Conservation (phyloP, 2,797 vertebrate genomes). For the Gobionotothen gibberifrons region DNA sequence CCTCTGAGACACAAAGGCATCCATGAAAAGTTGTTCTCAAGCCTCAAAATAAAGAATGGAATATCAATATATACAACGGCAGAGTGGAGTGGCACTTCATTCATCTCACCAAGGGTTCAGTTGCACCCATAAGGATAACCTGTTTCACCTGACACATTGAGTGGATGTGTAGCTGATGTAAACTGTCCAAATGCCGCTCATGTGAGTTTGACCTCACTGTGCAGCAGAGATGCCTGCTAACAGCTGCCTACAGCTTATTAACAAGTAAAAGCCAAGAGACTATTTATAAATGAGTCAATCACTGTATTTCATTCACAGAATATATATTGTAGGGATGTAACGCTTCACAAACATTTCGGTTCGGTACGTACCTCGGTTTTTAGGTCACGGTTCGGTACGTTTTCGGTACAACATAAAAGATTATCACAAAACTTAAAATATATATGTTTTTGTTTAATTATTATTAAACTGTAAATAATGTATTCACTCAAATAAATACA, state of each 20-base stretch:
- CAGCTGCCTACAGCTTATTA: background rate
- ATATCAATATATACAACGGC: background rate
- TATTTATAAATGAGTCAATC: background rate
- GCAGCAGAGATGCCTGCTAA: background rate
- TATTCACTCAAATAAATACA: too few species aligned
- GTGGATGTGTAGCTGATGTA: constrained; percentile 10
- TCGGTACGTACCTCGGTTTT: too few species aligned
- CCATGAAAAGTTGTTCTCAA: background rate
- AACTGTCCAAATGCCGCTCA: background rate
- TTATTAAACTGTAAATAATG: too few species aligned
- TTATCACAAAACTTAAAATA: too few species aligned
- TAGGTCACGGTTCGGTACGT: too few species aligned
- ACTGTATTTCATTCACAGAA: background rate
- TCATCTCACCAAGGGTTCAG: background rate
- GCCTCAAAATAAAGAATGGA: background rate
- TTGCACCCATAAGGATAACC: background rate
- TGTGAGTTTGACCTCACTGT: constrained; percentile 2
- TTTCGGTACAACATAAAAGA: too few species aligned
- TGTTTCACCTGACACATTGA: constrained; percentile 8
- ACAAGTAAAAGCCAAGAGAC: background rate
- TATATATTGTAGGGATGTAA: too few species aligned
- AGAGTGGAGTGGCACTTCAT: constrained; percentile 19
- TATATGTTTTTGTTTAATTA: too few species aligned
- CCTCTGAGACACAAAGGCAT: constrained; percentile 8
- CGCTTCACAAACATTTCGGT: too few species aligned